Evolutionary conservation across 2,888 invertebrate species (phyloP).

Genomic region (Athripsodes cinereus): DNA sequence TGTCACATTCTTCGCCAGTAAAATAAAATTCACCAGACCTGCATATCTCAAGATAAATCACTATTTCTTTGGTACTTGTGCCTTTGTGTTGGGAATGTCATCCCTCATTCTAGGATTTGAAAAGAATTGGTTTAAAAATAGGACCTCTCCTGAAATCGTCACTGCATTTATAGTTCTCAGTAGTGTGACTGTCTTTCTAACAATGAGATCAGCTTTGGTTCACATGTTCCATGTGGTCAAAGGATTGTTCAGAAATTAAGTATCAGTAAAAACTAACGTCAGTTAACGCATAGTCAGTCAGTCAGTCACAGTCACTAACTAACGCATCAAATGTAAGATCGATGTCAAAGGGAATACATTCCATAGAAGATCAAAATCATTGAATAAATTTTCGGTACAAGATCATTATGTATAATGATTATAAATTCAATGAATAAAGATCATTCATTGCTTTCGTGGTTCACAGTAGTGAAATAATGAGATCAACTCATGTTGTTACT

Average conservation of each 20-base stretch:
- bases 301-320: too few relatives aligned
- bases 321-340: too few relatives aligned
- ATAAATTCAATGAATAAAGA: too few relatives aligned
- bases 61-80: slow-evolving; percentile 3
- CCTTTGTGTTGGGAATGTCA: slow-evolving; percentile 17
- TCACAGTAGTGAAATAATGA: too few relatives aligned
- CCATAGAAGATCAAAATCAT: too few relatives aligned
- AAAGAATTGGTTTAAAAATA: slow-evolving; percentile 19
- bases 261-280: too few relatives aligned
- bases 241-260: slow-evolving; percentile 5
- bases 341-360: too few relatives aligned
- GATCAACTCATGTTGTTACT: too few relatives aligned
- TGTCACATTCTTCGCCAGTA: slow-evolving; percentile 8
- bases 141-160: slow-evolving; percentile 12
- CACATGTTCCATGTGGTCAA: slow-evolving; percentile 11
- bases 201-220: slow-evolving; percentile 17
- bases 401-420: too few relatives aligned
- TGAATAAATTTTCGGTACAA: too few relatives aligned
- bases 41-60: slow-evolving; percentile 19
- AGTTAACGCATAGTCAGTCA: too few relatives aligned
- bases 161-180: slow-evolving; percentile 19
- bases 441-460: too few relatives aligned
- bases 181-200: slow-evolving; percentile 19
- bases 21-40: slow-evolving; percentile 11
- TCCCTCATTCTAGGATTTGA: slow-evolving; percentile 19